Evolutionary conservation across 2,888 invertebrate genomes (phyloP).

Genomic region (Drepanosiphum platanoidis): DNA sequence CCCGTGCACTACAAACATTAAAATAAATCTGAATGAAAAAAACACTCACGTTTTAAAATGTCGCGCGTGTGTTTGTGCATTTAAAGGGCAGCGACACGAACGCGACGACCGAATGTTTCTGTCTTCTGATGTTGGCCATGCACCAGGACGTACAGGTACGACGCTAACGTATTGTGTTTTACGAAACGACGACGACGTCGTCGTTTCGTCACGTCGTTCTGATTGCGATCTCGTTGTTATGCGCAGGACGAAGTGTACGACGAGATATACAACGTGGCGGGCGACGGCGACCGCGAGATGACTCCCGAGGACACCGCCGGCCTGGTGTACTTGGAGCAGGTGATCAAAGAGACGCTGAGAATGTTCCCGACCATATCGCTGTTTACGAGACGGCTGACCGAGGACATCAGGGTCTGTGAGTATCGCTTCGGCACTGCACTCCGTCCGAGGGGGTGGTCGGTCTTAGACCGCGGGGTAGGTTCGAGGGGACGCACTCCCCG

Average conservation of each 20-base stretch:
- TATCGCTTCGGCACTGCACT: too few relatives aligned
- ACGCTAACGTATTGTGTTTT: neutral
- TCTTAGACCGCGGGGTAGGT: too few relatives aligned
- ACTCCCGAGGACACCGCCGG: constrained; percentile 68
- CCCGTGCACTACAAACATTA: too few relatives aligned
- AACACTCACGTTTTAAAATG: too few relatives aligned
- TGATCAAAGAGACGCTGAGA: constrained; percentile 63
- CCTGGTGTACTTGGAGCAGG: constrained; percentile 63
- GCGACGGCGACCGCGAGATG: constrained; percentile 66
- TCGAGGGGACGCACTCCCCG: too few relatives aligned
- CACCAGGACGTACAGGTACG: constrained; percentile 65
- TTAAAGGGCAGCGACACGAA: constrained; percentile 66
- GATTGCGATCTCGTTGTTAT: neutral
- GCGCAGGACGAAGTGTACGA: constrained; percentile 63
- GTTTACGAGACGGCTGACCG: constrained; percentile 62
- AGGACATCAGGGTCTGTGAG: constrained; percentile 64
- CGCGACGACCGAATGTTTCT: constrained; percentile 65
- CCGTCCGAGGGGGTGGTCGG: neutral
- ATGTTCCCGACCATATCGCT: constrained; percentile 63
- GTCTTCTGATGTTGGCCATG: constrained; percentile 65
- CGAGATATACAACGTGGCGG: constrained; percentile 63
- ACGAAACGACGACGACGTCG: neutral
- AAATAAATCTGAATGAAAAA: too few relatives aligned
- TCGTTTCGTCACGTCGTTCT: neutral
- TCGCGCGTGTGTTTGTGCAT: constrained; percentile 8